Base-by-base conservation (phyloP, 1,140 invertebrate genomes). In the Phenacoccus solenopsis region DNA sequence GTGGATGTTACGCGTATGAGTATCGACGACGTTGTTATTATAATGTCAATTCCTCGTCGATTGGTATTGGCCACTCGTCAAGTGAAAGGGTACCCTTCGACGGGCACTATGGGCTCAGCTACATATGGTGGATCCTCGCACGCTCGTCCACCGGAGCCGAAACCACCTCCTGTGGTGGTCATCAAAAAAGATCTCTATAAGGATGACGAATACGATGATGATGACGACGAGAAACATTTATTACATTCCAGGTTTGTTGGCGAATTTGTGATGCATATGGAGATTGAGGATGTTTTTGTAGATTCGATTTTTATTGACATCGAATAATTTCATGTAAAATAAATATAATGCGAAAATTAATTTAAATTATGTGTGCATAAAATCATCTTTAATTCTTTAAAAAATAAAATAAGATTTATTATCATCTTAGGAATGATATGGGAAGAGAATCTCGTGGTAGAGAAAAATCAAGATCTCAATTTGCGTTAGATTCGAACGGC, bases 1-100 rank as follows among this genome's bases (percentile, higher is more conserved):
- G 96, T 98, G 67, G 94, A 98, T 77, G 96, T 99, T 73, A 90
- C 92, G 70, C 88, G 91, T 75, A 98, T 98, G 95, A 95, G 92
- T 73, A 81, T 99, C 73, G 96, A 99, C 79, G 96, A 99, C 79
- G 96, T 98, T 49, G 96, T 99, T 69, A 96, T 98, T 75, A 93
- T 98, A 75, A 98, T 99, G 93, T 98, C 94, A 74, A 99, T 99
- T 81, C 96, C 97, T 0, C 85, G 95, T 75, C 86, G 96, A 74
- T 84, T 99, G 74, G 88, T 98, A 24, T 84, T 99, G 68, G 94
- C 93, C 71, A 96, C 94, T 59, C 85, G 94, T 72, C 90, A 82
- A 72, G 28, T 78, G 67, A 77, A 76, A 67, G 69, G 74, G 3
- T 68, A 69, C 4, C 70, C 72, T 22, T 68, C 72, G 24, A 30